Percentiles rank a stretch among this genome's conserved stretches.
Conservation (phyloP, 2,113 vertebrate species). For the Pollimyrus isidori region DNA sequence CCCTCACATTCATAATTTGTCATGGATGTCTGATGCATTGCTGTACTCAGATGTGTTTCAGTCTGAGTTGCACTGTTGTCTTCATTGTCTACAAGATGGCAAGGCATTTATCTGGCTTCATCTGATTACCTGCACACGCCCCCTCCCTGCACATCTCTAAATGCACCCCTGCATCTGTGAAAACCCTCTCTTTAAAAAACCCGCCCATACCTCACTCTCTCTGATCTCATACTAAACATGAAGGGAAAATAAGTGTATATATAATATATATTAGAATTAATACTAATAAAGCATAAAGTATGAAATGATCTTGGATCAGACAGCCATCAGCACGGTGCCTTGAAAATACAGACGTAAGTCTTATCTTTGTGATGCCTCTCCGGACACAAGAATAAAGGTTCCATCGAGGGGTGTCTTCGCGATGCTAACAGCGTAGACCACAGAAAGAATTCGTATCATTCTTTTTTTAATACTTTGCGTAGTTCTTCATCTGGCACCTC, state of each 20-base stretch:
- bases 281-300: neutral
- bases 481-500: conserved; percentile 51
- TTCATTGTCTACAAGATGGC: conserved; percentile 38
- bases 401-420: neutral
- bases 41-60: neutral
- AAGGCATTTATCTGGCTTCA: conserved; percentile 40
- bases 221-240: neutral
- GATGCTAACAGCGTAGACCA: conserved; percentile 33
- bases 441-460: conserved; percentile 44
- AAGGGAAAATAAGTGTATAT: neutral
- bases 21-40: neutral
- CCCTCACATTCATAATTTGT: neutral
- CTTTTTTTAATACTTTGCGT: conserved; percentile 29
- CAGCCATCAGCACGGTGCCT: neutral
- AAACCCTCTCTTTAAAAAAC: neutral
- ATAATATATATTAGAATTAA: neutral
- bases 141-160: neutral
- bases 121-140: conserved; percentile 15
- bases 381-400: neutral
- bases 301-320: neutral
- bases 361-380: neutral
- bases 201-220: neutral
- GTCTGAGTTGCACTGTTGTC: conserved; percentile 26
- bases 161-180: neutral
- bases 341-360: neutral